Base-by-base conservation (phyloP, 2,113 vertebrate species). In the Chloropsis hardwickii region DNA sequence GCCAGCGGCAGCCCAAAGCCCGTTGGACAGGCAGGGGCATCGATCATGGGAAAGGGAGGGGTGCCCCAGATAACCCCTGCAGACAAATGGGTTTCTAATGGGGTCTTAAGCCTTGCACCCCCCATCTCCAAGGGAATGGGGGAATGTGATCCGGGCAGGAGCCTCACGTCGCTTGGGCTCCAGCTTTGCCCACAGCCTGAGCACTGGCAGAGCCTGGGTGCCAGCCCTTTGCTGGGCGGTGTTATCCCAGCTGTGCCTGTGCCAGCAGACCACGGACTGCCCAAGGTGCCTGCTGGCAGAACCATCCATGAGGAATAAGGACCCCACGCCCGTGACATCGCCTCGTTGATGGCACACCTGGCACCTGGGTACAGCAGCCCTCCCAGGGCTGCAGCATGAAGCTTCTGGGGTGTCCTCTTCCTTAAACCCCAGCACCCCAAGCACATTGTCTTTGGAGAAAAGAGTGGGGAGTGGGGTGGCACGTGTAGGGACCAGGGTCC, bases 31-130 rank as follows among this genome's bases (percentile, higher is more conserved):
- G 82, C 60, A 61, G 44, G 28, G 44, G 35, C 72, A 95, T 96
- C 2, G 67, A 96, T 95, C 4, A 3, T 0, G 4, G 86, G 72
- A 74, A 93, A 56, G 56, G 94, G 28, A 88, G 33, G 64, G 33
- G 39, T 62, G 39, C 22, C 79, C 33, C 67, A 94, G 96, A 94
- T 97, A 97, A 97, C 88, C 67, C 47, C n/a, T 61, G 58, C 71
- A 95, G 94, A 97, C 51, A 93, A 83, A 95, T 94, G 94, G 51
- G 33, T 88, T 97, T 93, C 80, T 95, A 66, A 90, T 74, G 60
- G 64, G 82, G 54, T 92, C 80, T 65, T 83, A 37, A 90, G 64
- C 60, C 62, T 70, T 50, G 74, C 39, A 66, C 11, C 66, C 31
- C 57, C 54, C 33, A 45, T 88, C 88, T 97, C 96, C 94, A 90